Evolutionary conservation across 2,888 invertebrate species (phyloP).

Genomic region (Dasypogon diadema): DNA sequence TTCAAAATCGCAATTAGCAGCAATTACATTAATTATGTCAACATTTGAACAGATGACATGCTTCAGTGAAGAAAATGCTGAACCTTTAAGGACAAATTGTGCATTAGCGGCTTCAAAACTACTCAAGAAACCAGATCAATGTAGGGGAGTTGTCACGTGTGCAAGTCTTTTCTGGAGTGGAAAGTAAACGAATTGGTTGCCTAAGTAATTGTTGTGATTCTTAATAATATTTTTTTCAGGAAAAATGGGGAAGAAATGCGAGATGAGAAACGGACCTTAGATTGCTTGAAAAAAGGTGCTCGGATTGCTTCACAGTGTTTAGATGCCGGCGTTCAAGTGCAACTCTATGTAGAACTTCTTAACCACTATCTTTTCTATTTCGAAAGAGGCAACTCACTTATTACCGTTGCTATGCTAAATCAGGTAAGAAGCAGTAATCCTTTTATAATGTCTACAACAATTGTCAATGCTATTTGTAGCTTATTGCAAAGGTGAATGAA

Average conservation of each 20-base stretch:
- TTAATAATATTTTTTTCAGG: constrained; percentile 57
- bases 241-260: constrained; percentile 76
- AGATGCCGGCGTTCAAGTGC: constrained; percentile 96
- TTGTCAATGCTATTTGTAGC: constrained; percentile 70
- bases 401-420: constrained; percentile 72
- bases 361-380: constrained; percentile 94
- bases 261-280: constrained; percentile 91
- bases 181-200: constrained; percentile 68
- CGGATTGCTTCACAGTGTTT: constrained; percentile 97
- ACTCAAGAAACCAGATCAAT: constrained; percentile 98
- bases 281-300: constrained; percentile 95
- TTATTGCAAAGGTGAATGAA: constrained; percentile 92
- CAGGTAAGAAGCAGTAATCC: constrained; percentile 68
- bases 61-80: constrained; percentile 96
- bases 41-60: constrained; percentile 96
- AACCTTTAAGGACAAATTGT: constrained; percentile 95
- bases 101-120: constrained; percentile 95
- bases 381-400: constrained; percentile 83
- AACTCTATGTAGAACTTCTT: constrained; percentile 93
- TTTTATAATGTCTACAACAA: constrained; percentile 2
- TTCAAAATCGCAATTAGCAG: constrained; percentile 95
- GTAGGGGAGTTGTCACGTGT: constrained; percentile 92
- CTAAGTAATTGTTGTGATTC: not conserved
- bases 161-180: constrained; percentile 99
- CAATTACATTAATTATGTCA: constrained; percentile 94